A percentile compares a stretch with the other conserved stretches of the same genome.
Evolutionary conservation across 2,113 vertebrate species (phyloP).

Genomic region (Phoenicopterus ruber): DNA sequence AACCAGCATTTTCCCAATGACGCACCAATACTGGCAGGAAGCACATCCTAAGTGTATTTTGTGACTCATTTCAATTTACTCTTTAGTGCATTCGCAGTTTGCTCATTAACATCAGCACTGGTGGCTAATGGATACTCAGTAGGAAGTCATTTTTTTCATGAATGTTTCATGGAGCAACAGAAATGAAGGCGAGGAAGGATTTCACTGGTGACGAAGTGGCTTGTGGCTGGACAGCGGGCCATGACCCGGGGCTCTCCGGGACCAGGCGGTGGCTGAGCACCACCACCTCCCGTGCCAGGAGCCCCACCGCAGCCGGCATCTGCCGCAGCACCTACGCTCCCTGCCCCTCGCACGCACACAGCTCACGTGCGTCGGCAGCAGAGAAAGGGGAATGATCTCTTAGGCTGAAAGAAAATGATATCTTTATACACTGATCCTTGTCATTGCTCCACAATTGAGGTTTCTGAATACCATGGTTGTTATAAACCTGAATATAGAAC

Average conservation of each 20-base stretch:
- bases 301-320: accelerated
- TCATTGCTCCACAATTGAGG: neutral
- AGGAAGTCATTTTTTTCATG: slow-evolving; percentile 74
- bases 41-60: slow-evolving; percentile 63
- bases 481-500: neutral
- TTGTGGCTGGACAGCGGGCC: neutral
- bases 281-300: neutral
- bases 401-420: neutral
- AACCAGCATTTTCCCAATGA: slow-evolving; percentile 64
- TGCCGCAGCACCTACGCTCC: accelerated
- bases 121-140: slow-evolving; percentile 73
- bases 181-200: slow-evolving; percentile 51
- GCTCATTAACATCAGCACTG: slow-evolving; percentile 69
- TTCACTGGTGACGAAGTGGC: neutral
- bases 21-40: slow-evolving; percentile 71
- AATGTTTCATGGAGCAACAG: slow-evolving; percentile 77
- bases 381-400: neutral
- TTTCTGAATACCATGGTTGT: neutral
- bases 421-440: neutral
- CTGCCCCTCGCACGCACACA: neutral
- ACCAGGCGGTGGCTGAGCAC: neutral
- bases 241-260: neutral
- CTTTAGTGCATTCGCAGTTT: slow-evolving; percentile 60
- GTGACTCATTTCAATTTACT: slow-evolving; percentile 78
- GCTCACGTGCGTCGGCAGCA: accelerated